Evolutionary conservation across 2,113 vertebrate genomes (phyloP), one percentile per base, ranked within the genome.

Genomic region (Bettongia penicillata): DNA sequence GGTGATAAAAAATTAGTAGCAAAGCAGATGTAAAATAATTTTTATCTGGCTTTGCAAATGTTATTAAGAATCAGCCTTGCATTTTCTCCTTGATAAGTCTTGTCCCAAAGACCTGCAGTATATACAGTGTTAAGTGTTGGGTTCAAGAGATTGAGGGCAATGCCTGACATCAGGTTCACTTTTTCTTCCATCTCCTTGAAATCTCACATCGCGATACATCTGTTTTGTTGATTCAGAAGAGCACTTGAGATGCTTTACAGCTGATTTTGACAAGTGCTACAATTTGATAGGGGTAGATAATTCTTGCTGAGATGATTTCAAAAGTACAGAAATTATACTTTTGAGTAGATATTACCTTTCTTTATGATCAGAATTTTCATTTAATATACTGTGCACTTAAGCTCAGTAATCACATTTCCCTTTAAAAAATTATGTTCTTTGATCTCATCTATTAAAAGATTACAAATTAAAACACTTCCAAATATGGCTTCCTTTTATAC

Each of bases 201-300:
- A 98, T 98, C 99, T 99, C 99, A 96, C 98, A 99, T 99, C 98
- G 98, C 99, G 99, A 99, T 99, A 99, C 99, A 99, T 99, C 99
- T 99, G 99, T 99, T 99, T 99, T 99, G 99, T 99, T 99, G 99
- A 99, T 99, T 99, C 99, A 99, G 99, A 99, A 99, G 99, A 99
- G 99, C 99, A 99, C 99, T 99, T 99, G 99, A 99, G 98, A 99
- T 98, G 99, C 99, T 99, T 99, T 99, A 98, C 99, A 99, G 99
- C 99, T 99, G 99, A 99, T 99, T 99, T 99, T 99, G 99, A 99
- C 99, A 99, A 99, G 98, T 99, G 98, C 98, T 99, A 99, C 99
- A 99, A 99, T 99, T 99, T 99, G 99, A 99, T 99, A 99, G 98
- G 98, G 99, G 98, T 99, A 99, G 99, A 99, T 99, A 99, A 99